These are phyloP conservation scores for Mesitornis unicolor DNA, from an alignment of 2,113 vertebrate genomes.

Conservation along the genomic window DNA sequence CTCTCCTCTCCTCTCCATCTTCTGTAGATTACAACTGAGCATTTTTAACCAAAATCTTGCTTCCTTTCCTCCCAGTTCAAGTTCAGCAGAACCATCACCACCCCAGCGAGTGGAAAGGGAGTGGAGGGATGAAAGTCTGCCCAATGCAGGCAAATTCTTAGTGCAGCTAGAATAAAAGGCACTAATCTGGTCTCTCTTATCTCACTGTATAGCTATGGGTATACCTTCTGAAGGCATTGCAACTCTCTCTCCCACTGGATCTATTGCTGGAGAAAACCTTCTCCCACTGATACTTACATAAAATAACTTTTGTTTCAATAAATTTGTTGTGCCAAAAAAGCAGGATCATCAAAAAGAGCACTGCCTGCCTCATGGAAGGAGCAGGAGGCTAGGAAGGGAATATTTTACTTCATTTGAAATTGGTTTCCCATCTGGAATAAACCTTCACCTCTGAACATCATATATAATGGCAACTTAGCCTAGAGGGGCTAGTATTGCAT, in stretches of 20 bases:
- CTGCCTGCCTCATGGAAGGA: neutral
- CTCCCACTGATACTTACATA: neutral
- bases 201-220: neutral
- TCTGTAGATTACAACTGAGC: neutral
- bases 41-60: neutral
- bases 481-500: neutral
- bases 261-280: neutral
- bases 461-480: neutral
- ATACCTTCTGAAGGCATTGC: neutral
- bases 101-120: neutral
- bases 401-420: neutral
- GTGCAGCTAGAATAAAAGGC: neutral
- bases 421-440: neutral
- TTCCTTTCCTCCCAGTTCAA: neutral
- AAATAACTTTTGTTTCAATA: neutral
- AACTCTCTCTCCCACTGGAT: neutral
- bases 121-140: neutral
- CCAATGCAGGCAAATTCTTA: neutral
- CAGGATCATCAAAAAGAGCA: neutral
- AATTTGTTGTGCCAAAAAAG: neutral
- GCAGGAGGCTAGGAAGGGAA: neutral
- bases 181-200: neutral
- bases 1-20: neutral
- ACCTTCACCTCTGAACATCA: neutral
- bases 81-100: neutral